phyloP scores from a whole-genome alignment of 2,113 vertebrate species.

The Marmota flaviventris region DNA sequence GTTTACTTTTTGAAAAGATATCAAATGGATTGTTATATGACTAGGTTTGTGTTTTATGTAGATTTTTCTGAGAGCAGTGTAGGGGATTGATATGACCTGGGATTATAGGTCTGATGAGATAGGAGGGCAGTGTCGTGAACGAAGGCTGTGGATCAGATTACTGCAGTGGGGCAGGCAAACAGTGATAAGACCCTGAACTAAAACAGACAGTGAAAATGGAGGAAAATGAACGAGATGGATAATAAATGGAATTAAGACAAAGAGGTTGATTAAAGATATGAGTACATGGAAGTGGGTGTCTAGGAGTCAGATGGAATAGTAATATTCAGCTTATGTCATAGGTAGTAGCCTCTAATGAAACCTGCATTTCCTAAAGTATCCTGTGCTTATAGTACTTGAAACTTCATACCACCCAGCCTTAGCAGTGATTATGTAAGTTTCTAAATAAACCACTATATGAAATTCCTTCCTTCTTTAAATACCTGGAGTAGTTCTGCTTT shows the following conservation, averaged over 20 bases:
- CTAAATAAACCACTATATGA: slow-evolving; percentile 32
- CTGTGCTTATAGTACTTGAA: not conserved
- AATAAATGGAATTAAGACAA: not conserved
- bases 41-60: not conserved
- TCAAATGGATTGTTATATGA: not conserved
- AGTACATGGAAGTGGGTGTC: not conserved
- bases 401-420: not conserved
- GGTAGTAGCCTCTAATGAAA: not conserved
- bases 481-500: slow-evolving; percentile 38
- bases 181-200: not conserved
- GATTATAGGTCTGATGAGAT: not conserved
- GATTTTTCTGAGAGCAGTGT: not conserved
- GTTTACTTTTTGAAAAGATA: not conserved
- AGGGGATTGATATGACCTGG: not conserved
- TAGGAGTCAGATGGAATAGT: not conserved
- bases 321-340: not conserved
- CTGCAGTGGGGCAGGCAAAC: not conserved
- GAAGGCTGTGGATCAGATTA: no score
- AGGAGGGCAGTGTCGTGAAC: not conserved
- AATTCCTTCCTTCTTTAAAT: slow-evolving; percentile 44
- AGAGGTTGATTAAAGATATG: not conserved
- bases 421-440: not conserved
- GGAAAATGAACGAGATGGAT: not conserved
- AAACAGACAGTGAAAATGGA: not conserved
- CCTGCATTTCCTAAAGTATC: slow-evolving; percentile 8